Evolutionary conservation across 2,888 invertebrate species (phyloP), one percentile per base, ranked within the genome.

Genomic region (Cryptocheilus praepositus): DNA sequence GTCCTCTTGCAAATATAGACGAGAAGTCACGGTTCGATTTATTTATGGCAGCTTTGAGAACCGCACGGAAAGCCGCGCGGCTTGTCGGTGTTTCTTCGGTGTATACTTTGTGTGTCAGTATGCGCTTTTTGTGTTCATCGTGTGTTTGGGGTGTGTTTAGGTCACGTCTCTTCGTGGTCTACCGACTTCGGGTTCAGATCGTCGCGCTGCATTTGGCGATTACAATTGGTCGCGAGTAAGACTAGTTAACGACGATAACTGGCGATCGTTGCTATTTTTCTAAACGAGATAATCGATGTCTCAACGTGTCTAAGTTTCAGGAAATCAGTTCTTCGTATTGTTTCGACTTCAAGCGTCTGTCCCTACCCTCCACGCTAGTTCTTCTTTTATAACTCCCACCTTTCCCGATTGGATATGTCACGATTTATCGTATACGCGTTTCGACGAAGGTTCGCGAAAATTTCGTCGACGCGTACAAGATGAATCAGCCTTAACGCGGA

Each of bases 31-130:
- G 76, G 62, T 8, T 74, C 68, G 67, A 72, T 60, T 5, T 53
- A n/a, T 73, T 62, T 68, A 73, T 79, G 75, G 79, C 80, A 79
- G 79, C 73, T 71, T 79, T 64, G 68, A 62, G 73, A 19, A 3
- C 60, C 74, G 67, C 72, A 76, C 64, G 76, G 64, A 56, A 58
- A n/a, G 54, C 60, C 79, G 62, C 78, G 77, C 57, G 45, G 53
- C 22, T 21, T 51, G 51, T 52, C 22, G 22, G 36, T 64, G 46
- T 46, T n/a, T 18, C 15, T 45, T 59, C 58, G 52, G 21, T 15
- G 52, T 52, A 7, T 36, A 11, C 11, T 36, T 36, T 11, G 11
- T 36, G 36, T 36, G 36, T 36, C 36, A 36, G 36, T 11, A 11
- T 36, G 36, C 13, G 5, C 64, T 63, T 53, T 57, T 53, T 53